Percentiles rank a stretch among this genome's conserved stretches.
phyloP scores from a whole-genome alignment of 1,140 invertebrate genomes.

The Drosophila gunungcola region DNA sequence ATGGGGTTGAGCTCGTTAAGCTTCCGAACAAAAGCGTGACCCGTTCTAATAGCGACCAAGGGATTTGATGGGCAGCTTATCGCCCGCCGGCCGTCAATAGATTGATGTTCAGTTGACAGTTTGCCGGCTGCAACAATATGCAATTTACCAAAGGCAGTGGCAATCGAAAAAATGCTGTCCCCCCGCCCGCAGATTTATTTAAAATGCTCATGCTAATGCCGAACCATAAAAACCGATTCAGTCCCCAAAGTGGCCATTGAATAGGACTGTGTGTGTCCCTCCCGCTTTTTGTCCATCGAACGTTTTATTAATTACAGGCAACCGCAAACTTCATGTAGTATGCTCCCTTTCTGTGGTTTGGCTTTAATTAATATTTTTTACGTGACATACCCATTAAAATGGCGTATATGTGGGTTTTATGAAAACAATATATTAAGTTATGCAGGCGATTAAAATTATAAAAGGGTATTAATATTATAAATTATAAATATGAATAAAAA shows the following conservation, averaged over 20 bases:
- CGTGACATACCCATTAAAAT: slow-evolving; percentile 5
- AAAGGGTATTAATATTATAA: no score
- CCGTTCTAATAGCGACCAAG: slow-evolving; percentile 54
- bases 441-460: no score
- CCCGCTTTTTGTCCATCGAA: slow-evolving; percentile 26
- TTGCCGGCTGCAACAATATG: slow-evolving; percentile 59
- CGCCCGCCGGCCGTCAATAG: slow-evolving; percentile 63
- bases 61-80: slow-evolving; percentile 71
- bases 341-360: slow-evolving; percentile 61
- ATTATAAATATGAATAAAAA: no score
- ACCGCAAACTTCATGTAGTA: slow-evolving; percentile 72
- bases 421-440: not conserved
- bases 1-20: slow-evolving; percentile 69
- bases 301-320: slow-evolving; percentile 73
- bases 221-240: slow-evolving; percentile 29
- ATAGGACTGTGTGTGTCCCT: slow-evolving; percentile 7
- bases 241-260: slow-evolving; percentile 64
- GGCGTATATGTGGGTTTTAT: slow-evolving; percentile 5
- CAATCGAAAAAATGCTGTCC: not conserved
- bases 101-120: slow-evolving; percentile 81
- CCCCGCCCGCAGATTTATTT: slow-evolving; percentile 20
- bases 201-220: slow-evolving; percentile 61
- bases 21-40: slow-evolving; percentile 62
- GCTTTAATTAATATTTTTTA: slow-evolving; percentile 77
- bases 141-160: slow-evolving; percentile 35